These are phyloP conservation scores for Cosmia trapezina DNA, from an alignment of 2,888 invertebrate species.

Conservation along the genomic window DNA sequence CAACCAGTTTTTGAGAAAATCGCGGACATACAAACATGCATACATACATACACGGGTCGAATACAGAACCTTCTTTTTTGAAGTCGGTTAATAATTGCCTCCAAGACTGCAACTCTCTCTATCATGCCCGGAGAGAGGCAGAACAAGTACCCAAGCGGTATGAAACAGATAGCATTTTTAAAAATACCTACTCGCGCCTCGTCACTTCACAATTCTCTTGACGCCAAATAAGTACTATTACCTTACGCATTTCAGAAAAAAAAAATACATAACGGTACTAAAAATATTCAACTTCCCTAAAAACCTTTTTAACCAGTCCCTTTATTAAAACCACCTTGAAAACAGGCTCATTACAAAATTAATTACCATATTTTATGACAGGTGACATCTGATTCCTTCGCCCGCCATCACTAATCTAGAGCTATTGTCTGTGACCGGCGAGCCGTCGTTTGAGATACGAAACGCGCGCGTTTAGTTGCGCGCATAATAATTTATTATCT, in stretches of 20 bases:
- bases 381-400: constrained; percentile 68
- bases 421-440: constrained; percentile 79
- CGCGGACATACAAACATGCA: too few relatives aligned
- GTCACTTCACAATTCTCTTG: too few relatives aligned
- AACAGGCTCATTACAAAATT: constrained; percentile 52
- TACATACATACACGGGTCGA: too few relatives aligned
- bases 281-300: background rate
- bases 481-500: constrained; percentile 78
- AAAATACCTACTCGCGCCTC: too few relatives aligned
- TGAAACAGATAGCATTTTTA: too few relatives aligned
- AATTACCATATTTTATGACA: constrained; percentile 60
- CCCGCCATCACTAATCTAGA: constrained; percentile 78
- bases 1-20: too few relatives aligned
- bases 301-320: background rate
- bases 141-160: too few relatives aligned
- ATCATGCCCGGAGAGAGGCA: too few relatives aligned
- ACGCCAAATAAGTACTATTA: background rate
- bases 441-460: constrained; percentile 77
- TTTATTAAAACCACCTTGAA: constrained; percentile 28
- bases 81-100: too few relatives aligned
- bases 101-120: too few relatives aligned
- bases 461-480: constrained; percentile 75
- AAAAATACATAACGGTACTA: too few relatives aligned
- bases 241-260: background rate
- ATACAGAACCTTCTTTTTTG: too few relatives aligned